Percentiles rank a stretch among this genome's conserved stretches.
phyloP scores from a whole-genome alignment of 2,113 vertebrate genomes.

The Ophiodon elongatus region DNA sequence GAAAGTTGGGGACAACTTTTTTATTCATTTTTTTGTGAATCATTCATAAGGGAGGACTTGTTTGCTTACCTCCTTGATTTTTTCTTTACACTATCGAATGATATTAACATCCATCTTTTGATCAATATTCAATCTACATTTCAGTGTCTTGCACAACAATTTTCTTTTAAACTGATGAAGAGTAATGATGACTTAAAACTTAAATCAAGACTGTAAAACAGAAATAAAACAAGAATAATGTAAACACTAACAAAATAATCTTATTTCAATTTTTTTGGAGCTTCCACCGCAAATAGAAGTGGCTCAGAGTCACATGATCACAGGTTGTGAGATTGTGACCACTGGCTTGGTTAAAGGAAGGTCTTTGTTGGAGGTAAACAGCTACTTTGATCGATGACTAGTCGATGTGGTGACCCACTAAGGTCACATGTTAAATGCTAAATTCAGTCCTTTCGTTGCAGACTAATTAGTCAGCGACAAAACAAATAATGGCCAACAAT shows the following conservation, averaged over 20 bases:
- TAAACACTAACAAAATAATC: neutral
- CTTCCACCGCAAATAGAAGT: too few species aligned
- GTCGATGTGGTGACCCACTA: too few species aligned
- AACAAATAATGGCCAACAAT: too few species aligned
- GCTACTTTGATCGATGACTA: too few species aligned
- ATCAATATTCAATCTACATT: neutral
- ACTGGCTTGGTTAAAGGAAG: too few species aligned
- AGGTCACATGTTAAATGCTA: too few species aligned
- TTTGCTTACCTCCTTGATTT: slow-evolving; percentile 22
- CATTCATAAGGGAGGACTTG: slow-evolving; percentile 1
- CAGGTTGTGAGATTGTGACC: too few species aligned
- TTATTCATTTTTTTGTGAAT: slow-evolving; percentile 10
- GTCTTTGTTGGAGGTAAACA: too few species aligned
- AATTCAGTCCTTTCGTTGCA: too few species aligned
- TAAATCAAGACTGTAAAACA: neutral
- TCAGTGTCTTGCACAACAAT: neutral
- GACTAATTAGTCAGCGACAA: neutral
- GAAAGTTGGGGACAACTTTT: neutral
- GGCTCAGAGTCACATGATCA: too few species aligned
- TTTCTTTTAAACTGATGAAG: neutral
- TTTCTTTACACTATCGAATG: neutral
- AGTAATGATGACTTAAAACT: neutral
- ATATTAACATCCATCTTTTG: neutral
- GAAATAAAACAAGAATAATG: neutral
- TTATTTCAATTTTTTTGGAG: too few species aligned